A percentile compares a stretch with the other conserved stretches of the same genome.
Conservation (phyloP, 2,113 vertebrate genomes). For the Ceyx melanurus region DNA sequence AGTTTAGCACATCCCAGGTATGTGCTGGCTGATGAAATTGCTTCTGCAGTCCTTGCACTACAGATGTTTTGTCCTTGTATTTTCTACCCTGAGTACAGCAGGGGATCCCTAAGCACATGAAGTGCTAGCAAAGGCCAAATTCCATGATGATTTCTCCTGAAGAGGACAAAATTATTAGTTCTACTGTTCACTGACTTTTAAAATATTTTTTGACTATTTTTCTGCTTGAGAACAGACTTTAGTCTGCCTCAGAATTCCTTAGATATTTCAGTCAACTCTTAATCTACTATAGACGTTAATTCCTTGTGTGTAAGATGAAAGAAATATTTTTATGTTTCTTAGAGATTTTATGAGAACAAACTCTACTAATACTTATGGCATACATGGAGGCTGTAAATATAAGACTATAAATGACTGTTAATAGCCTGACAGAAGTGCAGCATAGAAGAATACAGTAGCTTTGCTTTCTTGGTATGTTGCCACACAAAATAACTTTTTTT, state of each 20-base stretch:
- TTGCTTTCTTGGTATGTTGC: not conserved
- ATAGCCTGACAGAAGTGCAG: not conserved
- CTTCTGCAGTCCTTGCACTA: not conserved
- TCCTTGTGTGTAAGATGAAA: not conserved
- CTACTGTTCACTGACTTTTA: not conserved
- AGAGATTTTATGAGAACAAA: not conserved
- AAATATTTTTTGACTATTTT: not conserved
- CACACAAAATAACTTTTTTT: not conserved
- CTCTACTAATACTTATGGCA: not conserved
- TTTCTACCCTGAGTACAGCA: not conserved
- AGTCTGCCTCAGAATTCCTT: not conserved
- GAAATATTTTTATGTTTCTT: not conserved
- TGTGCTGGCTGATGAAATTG: not conserved
- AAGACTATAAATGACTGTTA: not conserved
- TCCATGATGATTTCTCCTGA: not conserved
- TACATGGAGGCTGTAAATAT: not conserved
- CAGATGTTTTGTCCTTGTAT: not conserved
- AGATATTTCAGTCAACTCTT: not conserved
- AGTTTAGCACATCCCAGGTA: not conserved
- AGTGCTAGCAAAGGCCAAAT: not conserved
- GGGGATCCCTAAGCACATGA: not conserved
- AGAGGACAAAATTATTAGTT: not conserved
- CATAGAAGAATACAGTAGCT: slow-evolving; percentile 11
- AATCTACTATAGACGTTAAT: not conserved
- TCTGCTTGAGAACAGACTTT: not conserved